A percentile compares a stretch with the other conserved stretches of the same genome.
Conservation (phyloP, 2,113 vertebrate genomes). For the Paradoxurus hermaphroditus region DNA sequence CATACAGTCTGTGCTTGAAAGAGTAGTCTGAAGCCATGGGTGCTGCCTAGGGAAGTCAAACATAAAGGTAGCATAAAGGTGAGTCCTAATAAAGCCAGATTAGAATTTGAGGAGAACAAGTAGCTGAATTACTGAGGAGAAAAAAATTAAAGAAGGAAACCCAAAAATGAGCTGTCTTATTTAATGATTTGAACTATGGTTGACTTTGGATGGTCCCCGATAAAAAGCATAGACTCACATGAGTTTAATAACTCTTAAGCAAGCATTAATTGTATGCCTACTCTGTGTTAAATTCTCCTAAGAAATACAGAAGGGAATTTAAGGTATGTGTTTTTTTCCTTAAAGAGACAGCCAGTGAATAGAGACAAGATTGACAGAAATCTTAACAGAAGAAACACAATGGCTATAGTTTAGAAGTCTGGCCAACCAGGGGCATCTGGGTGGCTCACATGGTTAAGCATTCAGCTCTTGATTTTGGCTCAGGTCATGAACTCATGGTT, state of each 20-base stretch:
- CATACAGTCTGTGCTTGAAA: background rate
- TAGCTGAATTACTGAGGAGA: background rate
- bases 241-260: background rate
- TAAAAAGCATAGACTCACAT: background rate
- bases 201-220: background rate
- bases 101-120: background rate
- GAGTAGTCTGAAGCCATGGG: background rate
- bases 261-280: background rate
- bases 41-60: background rate
- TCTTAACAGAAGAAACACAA: background rate
- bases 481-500: too few species aligned
- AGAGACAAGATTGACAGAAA: background rate
- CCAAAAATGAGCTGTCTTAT: background rate
- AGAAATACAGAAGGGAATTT: background rate
- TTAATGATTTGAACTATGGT: background rate
- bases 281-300: background rate
- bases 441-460: too few species aligned
- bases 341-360: background rate
- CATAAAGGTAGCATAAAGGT: background rate
- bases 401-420: background rate
- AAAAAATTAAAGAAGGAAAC: background rate
- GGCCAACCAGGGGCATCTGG: too few species aligned
- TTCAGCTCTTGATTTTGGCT: too few species aligned
- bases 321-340: background rate
- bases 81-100: background rate